Conservation (phyloP, 2,113 vertebrate species). For the Labeo catla region DNA sequence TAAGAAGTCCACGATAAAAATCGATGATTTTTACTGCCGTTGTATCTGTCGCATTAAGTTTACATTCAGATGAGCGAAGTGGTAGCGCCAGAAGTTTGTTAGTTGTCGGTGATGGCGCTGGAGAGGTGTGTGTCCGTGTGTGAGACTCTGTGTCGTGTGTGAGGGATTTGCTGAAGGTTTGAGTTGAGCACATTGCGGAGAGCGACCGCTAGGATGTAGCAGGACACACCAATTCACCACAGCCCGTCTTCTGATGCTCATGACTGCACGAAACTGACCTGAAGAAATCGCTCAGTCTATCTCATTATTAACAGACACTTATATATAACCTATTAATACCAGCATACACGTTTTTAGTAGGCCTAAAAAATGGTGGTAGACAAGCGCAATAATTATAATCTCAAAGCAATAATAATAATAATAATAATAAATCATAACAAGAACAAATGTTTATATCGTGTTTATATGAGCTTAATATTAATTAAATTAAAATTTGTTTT, state of each 20-base stretch:
- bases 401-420: no score
- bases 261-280: neutral
- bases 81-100: conserved; percentile 39
- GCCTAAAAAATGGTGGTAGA: neutral
- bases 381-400: no score
- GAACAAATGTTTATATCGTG: neutral
- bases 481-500: neutral
- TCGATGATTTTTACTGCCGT: neutral
- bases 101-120: conserved; percentile 54
- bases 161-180: conserved; percentile 74
- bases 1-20: neutral
- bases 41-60: neutral
- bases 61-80: conserved; percentile 24
- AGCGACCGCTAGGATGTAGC: conserved; percentile 84
- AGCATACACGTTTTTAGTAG: conserved; percentile 30
- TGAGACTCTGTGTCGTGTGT: conserved; percentile 65
- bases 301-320: neutral
- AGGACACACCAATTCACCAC: conserved; percentile 72
- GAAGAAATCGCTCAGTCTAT: neutral
- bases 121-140: conserved; percentile 65
- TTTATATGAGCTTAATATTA: neutral
- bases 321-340: neutral
- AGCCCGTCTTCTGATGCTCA: conserved; percentile 32
- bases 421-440: neutral
- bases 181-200: conserved; percentile 78